These are phyloP conservation scores for Platyrinchus mystaceus DNA, from an alignment of 2,797 vertebrate genomes.

Conservation along the genomic window DNA sequence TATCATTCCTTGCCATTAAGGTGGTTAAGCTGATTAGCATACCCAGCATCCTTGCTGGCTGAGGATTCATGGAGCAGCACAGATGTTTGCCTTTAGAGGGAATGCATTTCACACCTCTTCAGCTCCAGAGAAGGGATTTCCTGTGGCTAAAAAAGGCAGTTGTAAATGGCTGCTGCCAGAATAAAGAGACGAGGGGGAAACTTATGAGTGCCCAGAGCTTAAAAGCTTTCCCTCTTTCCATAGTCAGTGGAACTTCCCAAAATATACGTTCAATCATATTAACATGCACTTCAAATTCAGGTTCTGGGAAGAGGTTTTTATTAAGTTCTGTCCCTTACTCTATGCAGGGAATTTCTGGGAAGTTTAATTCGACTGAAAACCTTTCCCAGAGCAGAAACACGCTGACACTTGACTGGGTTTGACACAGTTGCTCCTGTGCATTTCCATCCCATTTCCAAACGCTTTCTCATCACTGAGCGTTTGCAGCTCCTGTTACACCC, in stretches of 20 bases:
- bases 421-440: neutral
- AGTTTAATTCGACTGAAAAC: neutral
- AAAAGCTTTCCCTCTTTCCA: neutral
- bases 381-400: neutral
- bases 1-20: neutral
- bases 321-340: neutral
- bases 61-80: neutral
- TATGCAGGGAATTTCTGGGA: neutral
- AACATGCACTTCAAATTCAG: neutral
- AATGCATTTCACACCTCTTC: neutral
- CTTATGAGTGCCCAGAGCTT: neutral
- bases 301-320: neutral
- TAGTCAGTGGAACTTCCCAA: neutral
- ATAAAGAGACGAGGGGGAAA: neutral
- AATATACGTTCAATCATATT: neutral
- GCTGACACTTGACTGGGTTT: neutral
- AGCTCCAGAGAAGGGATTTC: neutral
- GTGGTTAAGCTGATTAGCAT: neutral
- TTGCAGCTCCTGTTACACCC: neutral
- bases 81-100: neutral
- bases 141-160: conserved; percentile 20
- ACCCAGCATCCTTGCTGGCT: neutral
- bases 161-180: neutral
- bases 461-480: rapidly evolving
- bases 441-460: neutral